These are phyloP conservation scores for Oscheius sp. DNA, from an alignment of 1,140 invertebrate genomes.

Conservation along the genomic window DNA sequence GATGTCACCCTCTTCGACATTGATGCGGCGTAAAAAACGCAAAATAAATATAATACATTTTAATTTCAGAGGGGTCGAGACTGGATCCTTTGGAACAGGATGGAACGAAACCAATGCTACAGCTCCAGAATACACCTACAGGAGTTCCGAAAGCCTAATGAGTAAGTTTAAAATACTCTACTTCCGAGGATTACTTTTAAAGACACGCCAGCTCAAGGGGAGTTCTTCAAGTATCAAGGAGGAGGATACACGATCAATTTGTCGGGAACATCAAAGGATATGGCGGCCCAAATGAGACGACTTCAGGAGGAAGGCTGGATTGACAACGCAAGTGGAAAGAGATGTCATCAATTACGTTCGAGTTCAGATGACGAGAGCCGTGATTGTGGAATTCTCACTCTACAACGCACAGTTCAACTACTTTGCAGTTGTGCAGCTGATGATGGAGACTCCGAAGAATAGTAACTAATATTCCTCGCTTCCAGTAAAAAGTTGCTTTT, in stretches of 20 bases:
- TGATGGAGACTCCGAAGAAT: slow-evolving; percentile 46
- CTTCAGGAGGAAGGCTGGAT: slow-evolving; percentile 65
- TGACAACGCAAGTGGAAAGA: slow-evolving; percentile 62
- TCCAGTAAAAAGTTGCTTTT: slow-evolving; percentile 43
- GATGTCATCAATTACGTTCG: background rate
- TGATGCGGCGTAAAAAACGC: too few species aligned
- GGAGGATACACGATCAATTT: slow-evolving; percentile 67
- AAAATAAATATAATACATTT: slow-evolving; percentile 21
- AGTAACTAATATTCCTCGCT: background rate
- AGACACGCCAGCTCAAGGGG: slow-evolving; percentile 37
- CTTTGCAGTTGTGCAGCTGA: slow-evolving; percentile 38
- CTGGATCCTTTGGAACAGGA: slow-evolving; percentile 29
- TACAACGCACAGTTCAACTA: slow-evolving; percentile 66
- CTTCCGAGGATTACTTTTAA: background rate
- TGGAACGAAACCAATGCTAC: slow-evolving; percentile 38
- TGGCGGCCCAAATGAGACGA: slow-evolving; percentile 59
- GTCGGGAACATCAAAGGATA: slow-evolving; percentile 60
- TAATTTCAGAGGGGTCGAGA: slow-evolving; percentile 30
- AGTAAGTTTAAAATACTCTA: slow-evolving; percentile 7
- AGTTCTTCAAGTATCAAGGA: slow-evolving; percentile 64
- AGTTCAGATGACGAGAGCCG: slow-evolving; percentile 64
- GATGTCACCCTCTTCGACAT: slow-evolving; percentile 2
- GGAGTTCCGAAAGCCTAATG: background rate
- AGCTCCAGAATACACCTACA: slow-evolving; percentile 60
- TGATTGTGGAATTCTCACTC: slow-evolving; percentile 68